Base-by-base conservation (phyloP, 2,888 invertebrate genomes). In the Zelleria hepariella region DNA sequence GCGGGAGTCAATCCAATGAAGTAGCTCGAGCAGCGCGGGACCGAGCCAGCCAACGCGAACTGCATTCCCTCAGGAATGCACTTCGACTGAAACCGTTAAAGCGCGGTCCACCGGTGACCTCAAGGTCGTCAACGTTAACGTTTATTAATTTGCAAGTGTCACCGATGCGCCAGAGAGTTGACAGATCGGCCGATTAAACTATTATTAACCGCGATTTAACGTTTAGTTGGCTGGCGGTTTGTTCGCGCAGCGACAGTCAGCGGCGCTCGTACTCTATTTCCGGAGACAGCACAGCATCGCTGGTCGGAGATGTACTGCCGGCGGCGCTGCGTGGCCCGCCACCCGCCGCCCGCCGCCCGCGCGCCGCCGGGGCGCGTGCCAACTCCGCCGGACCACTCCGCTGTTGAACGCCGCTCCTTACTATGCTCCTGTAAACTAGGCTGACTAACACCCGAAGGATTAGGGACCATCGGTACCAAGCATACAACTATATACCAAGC, bases 281-380 rank as follows among this genome's bases (percentile, higher is more conserved):
- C 86, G 87, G 89, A 89, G 89, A 89, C 89, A 89, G 89, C 86
- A 84, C 85, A 83, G 89, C 89, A 89, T 89, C 86, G 89, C 89
- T 87, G 89, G 89, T 89, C 89, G 89, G 85, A 88, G 82, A 82
- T 86, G 84, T 84, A 89, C 89, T 89, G 89, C 80, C 82, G 79
- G 25, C 73, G 72, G 71, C 67, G 73, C 70, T 66, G 68, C 69
- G 67, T 70, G 70, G 23, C 59, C 32, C 27, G 73, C 77, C 77
- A 73, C 78, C 70, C 70, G 82, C 71, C 77, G 76, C 74, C 75
- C n/a, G 48, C 48, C 53, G 25, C 60, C 51, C 57, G 42, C 53
- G 18, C 59, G 58, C 59, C 59, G 61, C 58, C 65, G 63, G 65
- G 60, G 60, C 66, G 59, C 59, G 58, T 60, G 58, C 62, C 57